Evolutionary conservation across 1,140 invertebrate genomes (phyloP).

Genomic region (Calephelis nemesis): DNA sequence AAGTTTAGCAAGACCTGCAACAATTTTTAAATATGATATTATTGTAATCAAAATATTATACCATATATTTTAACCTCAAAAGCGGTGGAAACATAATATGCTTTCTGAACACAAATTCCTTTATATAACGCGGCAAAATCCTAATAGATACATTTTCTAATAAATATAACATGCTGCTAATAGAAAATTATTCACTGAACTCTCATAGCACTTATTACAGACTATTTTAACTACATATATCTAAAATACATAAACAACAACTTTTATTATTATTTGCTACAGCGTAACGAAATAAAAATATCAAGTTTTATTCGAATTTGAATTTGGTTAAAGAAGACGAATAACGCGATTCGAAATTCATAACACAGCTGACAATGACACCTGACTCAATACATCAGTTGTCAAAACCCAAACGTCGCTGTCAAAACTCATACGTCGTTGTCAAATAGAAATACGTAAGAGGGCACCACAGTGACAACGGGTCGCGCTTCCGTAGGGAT

Average conservation of each 20-base stretch:
- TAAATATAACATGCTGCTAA: slow-evolving; percentile 21
- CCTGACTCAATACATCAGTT: too few species aligned
- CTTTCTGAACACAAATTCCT: slow-evolving; percentile 23
- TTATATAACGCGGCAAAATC: slow-evolving; percentile 31
- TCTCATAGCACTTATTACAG: background rate
- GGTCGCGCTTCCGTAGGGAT: too few species aligned
- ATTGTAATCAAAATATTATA: slow-evolving; percentile 19
- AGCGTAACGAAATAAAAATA: too few species aligned
- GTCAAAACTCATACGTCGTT: too few species aligned
- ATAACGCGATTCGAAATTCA: too few species aligned
- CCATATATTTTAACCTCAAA: slow-evolving; percentile 25
- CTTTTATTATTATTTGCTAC: too few species aligned
- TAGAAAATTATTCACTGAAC: background rate
- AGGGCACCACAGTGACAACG: too few species aligned
- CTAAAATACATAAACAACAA: background rate
- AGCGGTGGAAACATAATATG: slow-evolving; percentile 19
- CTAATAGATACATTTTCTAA: slow-evolving; percentile 22
- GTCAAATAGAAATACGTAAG: too few species aligned
- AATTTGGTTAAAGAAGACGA: too few species aligned
- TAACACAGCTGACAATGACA: too few species aligned
- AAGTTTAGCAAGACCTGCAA: slow-evolving; percentile 15
- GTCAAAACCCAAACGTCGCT: too few species aligned
- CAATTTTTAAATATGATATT: background rate
- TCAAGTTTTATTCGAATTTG: too few species aligned
- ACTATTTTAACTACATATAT: background rate